Evolutionary conservation across 2,113 vertebrate species (phyloP).

Genomic region (Sinosuthora webbiana): DNA sequence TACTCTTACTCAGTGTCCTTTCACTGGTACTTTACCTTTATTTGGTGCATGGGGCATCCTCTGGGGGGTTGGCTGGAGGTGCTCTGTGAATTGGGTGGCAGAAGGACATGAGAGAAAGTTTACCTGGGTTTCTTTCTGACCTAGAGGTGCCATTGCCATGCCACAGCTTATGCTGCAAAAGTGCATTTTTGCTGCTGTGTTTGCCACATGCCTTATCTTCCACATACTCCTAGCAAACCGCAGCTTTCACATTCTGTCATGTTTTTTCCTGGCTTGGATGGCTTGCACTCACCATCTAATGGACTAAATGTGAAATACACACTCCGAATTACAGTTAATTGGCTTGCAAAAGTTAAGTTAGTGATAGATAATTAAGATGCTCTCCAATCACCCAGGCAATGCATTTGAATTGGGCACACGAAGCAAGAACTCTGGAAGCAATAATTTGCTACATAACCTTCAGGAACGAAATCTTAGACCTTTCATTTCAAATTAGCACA

Average conservation of each 20-base stretch:
- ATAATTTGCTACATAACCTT: background rate
- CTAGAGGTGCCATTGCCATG: conserved; percentile 35
- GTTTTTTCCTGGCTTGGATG: background rate
- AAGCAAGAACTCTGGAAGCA: background rate
- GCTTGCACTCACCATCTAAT: background rate
- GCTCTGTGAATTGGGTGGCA: conserved; percentile 50
- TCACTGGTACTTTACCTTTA: conserved; percentile 46
- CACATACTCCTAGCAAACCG: background rate
- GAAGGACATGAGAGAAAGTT: conserved; percentile 34
- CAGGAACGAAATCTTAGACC: background rate
- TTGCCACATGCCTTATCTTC: conserved; percentile 30
- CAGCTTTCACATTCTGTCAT: background rate
- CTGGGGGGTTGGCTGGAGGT: background rate
- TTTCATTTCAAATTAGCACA: background rate
- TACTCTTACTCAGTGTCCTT: background rate
- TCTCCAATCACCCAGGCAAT: background rate
- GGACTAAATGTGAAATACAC: background rate
- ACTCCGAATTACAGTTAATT: conserved; percentile 16
- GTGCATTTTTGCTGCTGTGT: conserved; percentile 5
- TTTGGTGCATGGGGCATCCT: background rate
- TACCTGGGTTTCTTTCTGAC: background rate
- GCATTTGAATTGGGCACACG: background rate
- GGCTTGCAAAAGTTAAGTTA: background rate
- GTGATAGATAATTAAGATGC: background rate
- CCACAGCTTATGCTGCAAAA: background rate